Evolutionary conservation across 2,888 invertebrate species (phyloP).

Genomic region (Crocallis elinguaria): DNA sequence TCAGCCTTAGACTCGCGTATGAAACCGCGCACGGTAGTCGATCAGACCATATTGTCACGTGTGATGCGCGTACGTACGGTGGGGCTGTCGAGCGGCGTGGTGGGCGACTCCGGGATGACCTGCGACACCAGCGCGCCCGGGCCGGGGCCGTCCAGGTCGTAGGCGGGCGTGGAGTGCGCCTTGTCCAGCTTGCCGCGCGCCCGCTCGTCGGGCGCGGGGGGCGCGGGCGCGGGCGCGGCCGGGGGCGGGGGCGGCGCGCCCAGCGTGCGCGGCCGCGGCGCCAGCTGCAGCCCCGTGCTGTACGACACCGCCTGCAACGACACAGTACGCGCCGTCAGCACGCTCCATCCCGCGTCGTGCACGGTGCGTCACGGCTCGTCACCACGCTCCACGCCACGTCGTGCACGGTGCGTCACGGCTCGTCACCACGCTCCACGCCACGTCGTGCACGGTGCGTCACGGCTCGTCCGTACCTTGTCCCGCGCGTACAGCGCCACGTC

Average conservation of each 20-base stretch:
- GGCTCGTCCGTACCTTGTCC: slow-evolving; percentile 82
- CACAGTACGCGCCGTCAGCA: not conserved
- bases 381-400: not conserved
- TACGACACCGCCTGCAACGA: slow-evolving; percentile 87
- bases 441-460: not conserved
- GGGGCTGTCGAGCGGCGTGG: slow-evolving; percentile 44
- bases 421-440: not conserved
- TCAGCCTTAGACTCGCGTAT: too few species aligned
- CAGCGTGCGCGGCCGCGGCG: slow-evolving; percentile 45
- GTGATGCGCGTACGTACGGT: slow-evolving; percentile 21
- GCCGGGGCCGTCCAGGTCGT: slow-evolving; percentile 83
- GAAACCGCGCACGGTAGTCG: too few species aligned
- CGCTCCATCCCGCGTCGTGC: not conserved
- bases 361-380: too few species aligned
- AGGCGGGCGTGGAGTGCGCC: slow-evolving; percentile 93
- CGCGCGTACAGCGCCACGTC: slow-evolving; percentile 86
- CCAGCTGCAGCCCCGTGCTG: slow-evolving; percentile 89
- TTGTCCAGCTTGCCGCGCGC: slow-evolving; percentile 88
- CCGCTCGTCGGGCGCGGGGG: slow-evolving; percentile 62
- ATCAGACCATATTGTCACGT: too few species aligned
- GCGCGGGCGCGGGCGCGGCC: slow-evolving; percentile 69
- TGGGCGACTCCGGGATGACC: slow-evolving; percentile 70
- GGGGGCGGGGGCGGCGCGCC: slow-evolving; percentile 88
- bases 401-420: not conserved
- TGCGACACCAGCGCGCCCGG: slow-evolving; percentile 45